Evolutionary conservation across 2,888 invertebrate genomes (phyloP), one percentile per base, ranked within the genome.

Genomic region (Crocallis elinguaria): DNA sequence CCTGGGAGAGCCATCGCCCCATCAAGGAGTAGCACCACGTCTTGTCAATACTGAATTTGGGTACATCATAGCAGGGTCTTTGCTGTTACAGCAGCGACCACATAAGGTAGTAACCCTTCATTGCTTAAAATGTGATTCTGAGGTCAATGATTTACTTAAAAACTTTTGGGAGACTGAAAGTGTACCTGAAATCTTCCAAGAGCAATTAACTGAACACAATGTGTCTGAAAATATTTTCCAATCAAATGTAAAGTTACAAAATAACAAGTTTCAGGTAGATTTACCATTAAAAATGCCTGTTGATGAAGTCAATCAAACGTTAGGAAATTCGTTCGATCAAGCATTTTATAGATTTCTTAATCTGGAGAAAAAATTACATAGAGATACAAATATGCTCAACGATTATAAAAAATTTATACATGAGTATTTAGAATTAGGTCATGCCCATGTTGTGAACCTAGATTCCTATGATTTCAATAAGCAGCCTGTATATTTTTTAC

Each of bases 111-210:
- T n/a, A n/a, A n/a, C n/a, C n/a, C n/a, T n/a, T n/a, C n/a, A n/a
- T n/a, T 37, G 37, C 14, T 6, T 23, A 37, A 23, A 21, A 13
- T 37, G 37, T 37, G 23, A 37, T 6, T 37, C 37, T 7, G 37
- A 37, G 21, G 23, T 37, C 14, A 16, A 37, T 37, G 37, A 37
- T 11, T 27, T 14, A 27, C 9, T 39, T 8, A 25, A 39, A 27
- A 25, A 25, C 8, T 39, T 39, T 27, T 39, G 25, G 25, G 38
- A 39, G 14, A 23, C 38, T 14, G 38, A 39, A 27, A 27, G n/a
- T n/a, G 27, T 39, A 27, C 38, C 38, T 14, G 37, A 23, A 12
- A 16, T 19, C n/a, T 36, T 19, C 11, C n/a, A 16, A 19, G 19
- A 36, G 17, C 16, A 37, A 23, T 1, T 19, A 19, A 21, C 37